Conservation (phyloP, 2,888 invertebrate species). For the Peribatodes rhomboidaria region DNA sequence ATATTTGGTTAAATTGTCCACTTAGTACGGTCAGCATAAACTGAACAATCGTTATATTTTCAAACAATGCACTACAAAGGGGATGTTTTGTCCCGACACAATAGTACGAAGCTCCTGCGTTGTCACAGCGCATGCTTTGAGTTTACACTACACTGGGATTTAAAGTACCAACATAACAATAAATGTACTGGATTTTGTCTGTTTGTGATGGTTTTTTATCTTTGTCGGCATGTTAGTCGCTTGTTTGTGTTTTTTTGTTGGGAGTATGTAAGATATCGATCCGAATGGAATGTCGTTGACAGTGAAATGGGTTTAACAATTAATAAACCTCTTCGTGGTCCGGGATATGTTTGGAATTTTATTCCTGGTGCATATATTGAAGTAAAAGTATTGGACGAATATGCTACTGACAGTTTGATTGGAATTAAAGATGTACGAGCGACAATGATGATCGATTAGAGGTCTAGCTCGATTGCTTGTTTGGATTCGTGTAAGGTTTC, state of each 20-base stretch:
- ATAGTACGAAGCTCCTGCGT: constrained; percentile 72
- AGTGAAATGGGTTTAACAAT: constrained; percentile 84
- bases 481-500: constrained; percentile 9
- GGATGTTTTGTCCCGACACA: constrained; percentile 64
- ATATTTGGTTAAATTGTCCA: constrained; percentile 62
- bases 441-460: constrained; percentile 42
- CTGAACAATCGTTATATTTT: constrained; percentile 63
- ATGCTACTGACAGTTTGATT: constrained; percentile 48
- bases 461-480: constrained; percentile 20
- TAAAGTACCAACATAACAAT: constrained; percentile 79
- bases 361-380: constrained; percentile 50
- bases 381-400: constrained; percentile 47
- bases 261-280: constrained; percentile 75
- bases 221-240: constrained; percentile 72
- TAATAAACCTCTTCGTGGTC: constrained; percentile 78
- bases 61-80: constrained; percentile 69
- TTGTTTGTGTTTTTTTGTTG: constrained; percentile 62
- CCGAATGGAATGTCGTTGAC: constrained; percentile 80
- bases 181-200: constrained; percentile 71
- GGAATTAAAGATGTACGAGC: constrained; percentile 41
- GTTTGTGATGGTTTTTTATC: constrained; percentile 75
- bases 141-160: constrained; percentile 85
- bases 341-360: constrained; percentile 69
- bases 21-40: constrained; percentile 70
- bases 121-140: constrained; percentile 80